Evolutionary conservation across 1,140 invertebrate species (phyloP).

Genomic region (Lordiphosa mommai): DNA sequence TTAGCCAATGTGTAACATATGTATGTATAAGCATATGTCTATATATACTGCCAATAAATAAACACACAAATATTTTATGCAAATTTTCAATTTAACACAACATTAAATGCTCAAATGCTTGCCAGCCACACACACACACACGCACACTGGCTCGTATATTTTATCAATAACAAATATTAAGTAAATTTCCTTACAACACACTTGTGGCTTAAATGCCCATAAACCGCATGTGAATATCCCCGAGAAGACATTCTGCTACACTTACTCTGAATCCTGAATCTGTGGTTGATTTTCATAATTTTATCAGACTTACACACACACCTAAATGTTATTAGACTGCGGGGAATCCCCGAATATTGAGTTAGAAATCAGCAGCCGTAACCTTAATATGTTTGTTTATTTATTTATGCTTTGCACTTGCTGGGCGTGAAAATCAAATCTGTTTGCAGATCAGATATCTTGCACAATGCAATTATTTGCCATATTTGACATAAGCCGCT

Average conservation of each 20-base stretch:
- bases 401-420: slow-evolving; percentile 20
- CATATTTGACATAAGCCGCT: slow-evolving; percentile 43
- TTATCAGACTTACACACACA: slow-evolving; percentile 27
- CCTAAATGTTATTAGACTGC: slow-evolving; percentile 63
- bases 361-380: slow-evolving; percentile 41
- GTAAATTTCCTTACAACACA: slow-evolving; percentile 54
- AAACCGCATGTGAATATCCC: slow-evolving; percentile 33
- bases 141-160: slow-evolving; percentile 25
- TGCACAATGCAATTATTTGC: slow-evolving; percentile 48
- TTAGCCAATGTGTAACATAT: not conserved
- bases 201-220: slow-evolving; percentile 61
- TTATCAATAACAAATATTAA: slow-evolving; percentile 49
- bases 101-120: slow-evolving; percentile 58
- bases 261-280: slow-evolving; percentile 9
- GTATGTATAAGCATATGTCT: not conserved
- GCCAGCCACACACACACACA: slow-evolving; percentile 11
- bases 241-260: slow-evolving; percentile 15
- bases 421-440: slow-evolving; percentile 42
- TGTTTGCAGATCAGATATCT: slow-evolving; percentile 33
- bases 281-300: slow-evolving; percentile 71
- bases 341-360: slow-evolving; percentile 54
- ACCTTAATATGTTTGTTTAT: slow-evolving; percentile 44
- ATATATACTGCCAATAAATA: slow-evolving; percentile 57
- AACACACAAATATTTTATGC: slow-evolving; percentile 74
- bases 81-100: slow-evolving; percentile 78